A percentile compares a stretch with the other conserved stretches of the same genome.
Evolutionary conservation across 1,140 invertebrate genomes (phyloP).

Genomic region (Branchinecta lindahli): DNA sequence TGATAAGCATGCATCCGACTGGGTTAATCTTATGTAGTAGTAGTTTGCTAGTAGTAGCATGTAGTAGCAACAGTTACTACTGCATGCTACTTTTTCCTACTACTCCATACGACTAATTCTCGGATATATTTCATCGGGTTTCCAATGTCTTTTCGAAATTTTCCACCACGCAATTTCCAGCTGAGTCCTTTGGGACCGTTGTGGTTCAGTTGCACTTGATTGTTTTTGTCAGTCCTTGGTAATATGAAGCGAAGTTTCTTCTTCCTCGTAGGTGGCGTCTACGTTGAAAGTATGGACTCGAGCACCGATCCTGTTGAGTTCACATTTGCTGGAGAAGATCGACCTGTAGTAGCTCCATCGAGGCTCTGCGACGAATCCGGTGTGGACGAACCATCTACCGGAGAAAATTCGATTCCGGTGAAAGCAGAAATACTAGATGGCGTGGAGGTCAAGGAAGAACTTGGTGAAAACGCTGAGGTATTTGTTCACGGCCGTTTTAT

Average conservation of each 20-base stretch:
- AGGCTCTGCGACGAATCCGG: constrained; percentile 24
- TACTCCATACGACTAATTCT: too few species aligned
- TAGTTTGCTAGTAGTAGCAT: too few species aligned
- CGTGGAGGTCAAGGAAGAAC: constrained; percentile 28
- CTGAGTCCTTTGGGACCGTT: too few species aligned
- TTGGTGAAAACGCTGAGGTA: constrained; percentile 29
- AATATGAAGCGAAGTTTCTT: too few species aligned
- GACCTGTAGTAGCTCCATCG: constrained; percentile 27
- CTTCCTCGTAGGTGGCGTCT: constrained; percentile 52
- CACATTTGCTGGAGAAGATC: constrained; percentile 24
- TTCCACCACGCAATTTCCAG: too few species aligned
- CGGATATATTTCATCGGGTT: too few species aligned
- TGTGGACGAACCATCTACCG: constrained; percentile 25
- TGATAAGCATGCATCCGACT: too few species aligned
- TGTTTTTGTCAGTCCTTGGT: not conserved
- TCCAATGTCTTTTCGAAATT: too few species aligned
- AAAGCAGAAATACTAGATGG: constrained; percentile 25
- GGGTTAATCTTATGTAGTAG: too few species aligned
- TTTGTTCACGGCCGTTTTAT: not conserved
- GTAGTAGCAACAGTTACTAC: too few species aligned
- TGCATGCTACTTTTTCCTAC: too few species aligned
- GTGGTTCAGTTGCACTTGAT: too few species aligned
- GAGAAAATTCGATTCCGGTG: constrained; percentile 22
- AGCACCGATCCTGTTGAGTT: constrained; percentile 51
- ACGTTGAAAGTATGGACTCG: constrained; percentile 79